Evolutionary conservation across 2,113 vertebrate species (phyloP), one percentile per base, ranked within the genome.

Genomic region (Gallinago jamesoni): DNA sequence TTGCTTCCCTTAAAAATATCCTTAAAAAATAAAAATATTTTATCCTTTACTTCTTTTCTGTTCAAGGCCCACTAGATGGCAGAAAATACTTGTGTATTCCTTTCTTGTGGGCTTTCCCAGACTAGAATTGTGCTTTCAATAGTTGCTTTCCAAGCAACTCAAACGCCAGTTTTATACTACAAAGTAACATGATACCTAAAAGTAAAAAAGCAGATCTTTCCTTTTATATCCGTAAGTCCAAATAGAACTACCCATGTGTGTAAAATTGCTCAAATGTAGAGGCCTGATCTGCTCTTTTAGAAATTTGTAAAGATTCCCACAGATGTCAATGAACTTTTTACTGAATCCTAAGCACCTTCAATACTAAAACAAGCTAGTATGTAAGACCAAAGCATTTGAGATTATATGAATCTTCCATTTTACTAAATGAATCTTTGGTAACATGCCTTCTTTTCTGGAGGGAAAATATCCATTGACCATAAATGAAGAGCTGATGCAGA

Each of bases 1-100:
- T 43, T 33, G 14, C 21, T 92, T 69, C 31, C 41, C 39, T 47
- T 82, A 76, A 45, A 80, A 88, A 41, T 28, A 39, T 39, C 39
- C 39, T 39, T 39, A 39, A 39, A 39, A 39, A 39, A 39, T 39
- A 39, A 39, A 39, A 39, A 12, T 66, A 14, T 66, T 66, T 66
- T 66, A 66, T 8, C 35, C 35, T 37, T 37, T 37, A 37, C 21
- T 20, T 63, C 20, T 47, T 41, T 89, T 80, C 43, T 50, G 28
- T 64, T 3, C 22, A 30, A 35, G 10, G 22, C 60, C 95, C 97
- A 90, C 96, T 90, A 97, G 97, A 79, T 96, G 97, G 97, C 97
- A 91, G 93, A 67, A 86, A 67, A 45, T 48, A 8, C 93, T 74
- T 52, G 69, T 35, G 5, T 68, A n/a, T 90, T 70, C 37, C 33